Evolutionary conservation across 2,113 vertebrate genomes (phyloP), one percentile per base, ranked within the genome.

Genomic region (Corythoichthys intestinalis): DNA sequence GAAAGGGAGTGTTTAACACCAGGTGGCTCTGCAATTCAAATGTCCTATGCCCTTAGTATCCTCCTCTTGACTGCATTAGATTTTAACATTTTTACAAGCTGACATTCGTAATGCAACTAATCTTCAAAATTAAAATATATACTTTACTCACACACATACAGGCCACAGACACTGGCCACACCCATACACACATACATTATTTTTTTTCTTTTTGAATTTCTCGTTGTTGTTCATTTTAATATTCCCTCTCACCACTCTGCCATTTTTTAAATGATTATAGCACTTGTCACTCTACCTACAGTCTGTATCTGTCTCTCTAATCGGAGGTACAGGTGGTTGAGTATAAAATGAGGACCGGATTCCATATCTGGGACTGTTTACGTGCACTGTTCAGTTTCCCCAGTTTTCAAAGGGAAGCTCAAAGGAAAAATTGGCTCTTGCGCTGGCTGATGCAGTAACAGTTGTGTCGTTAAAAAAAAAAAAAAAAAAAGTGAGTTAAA

Each of bases 321-420:
- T 97, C 94, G 89, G 93, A 95, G 94, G 92, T 97, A 95, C 95
- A 95, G 94, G 84, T 88, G 94, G 95, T 95, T 95, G 95, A 98
- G 96, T 97, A 96, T 97, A 97, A 97, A 95, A 91, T 73, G 89
- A 93, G 92, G 88, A 91, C 93, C 94, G 85, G 94, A 94, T 93
- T 94, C 91, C 94, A 92, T 77, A 94, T 94, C 87, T 74, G 94
- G 94, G 91, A 95, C 93, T 94, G 94, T 94, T 93, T 94, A 87
- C 93, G 89, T 98, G 96, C 96, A 97, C 96, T 98, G 96, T 95
- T 97, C 93, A 94, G 94, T 96, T 96, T 96, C 96, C 96, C 96
- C 95, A 94, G 95, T 98, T 98, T 97, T 98, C 95, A 97, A 94
- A 93, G 91, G 94, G 83, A 93, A 93, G 86, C 92, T 94, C 91